Percentiles rank a stretch among this genome's conserved stretches.
Conservation (phyloP, 2,797 vertebrate species). For the Smutsia gigantea region DNA sequence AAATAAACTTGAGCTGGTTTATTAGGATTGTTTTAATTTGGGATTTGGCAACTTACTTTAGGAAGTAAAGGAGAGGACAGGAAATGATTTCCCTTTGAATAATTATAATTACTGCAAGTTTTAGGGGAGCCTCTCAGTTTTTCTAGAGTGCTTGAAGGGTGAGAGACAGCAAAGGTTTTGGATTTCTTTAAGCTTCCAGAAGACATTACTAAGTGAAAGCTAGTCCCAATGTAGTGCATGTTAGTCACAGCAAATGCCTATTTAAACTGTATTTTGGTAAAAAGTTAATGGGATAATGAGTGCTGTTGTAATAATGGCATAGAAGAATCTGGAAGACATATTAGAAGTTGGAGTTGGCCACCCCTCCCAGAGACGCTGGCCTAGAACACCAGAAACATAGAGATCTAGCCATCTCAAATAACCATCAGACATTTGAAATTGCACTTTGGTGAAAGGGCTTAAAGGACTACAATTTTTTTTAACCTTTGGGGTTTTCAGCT, state of each 20-base stretch:
- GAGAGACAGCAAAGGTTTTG: not conserved
- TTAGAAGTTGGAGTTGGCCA: not conserved
- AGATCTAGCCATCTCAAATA: not conserved
- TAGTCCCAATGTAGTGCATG: not conserved
- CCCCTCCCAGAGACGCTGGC: not conserved
- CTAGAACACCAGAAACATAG: not conserved
- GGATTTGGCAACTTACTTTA: not conserved
- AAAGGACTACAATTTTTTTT: not conserved
- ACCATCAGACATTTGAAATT: not conserved
- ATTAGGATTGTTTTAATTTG: not conserved
- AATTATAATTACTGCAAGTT: not conserved
- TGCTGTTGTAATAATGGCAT: not conserved
- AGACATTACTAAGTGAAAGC: not conserved
- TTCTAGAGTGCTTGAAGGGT: not conserved
- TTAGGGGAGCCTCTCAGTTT: not conserved
- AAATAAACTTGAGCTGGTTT: not conserved
- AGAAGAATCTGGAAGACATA: not conserved
- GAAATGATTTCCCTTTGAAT: constrained; percentile 49
- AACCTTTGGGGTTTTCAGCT: not conserved
- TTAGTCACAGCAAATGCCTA: not conserved
- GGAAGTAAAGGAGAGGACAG: not conserved
- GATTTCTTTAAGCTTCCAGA: not conserved
- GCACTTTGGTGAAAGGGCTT: not conserved
- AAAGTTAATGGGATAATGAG: not conserved
- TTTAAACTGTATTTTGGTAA: not conserved